Evolutionary conservation across 1,140 invertebrate genomes (phyloP).

Genomic region (Tetragonula clypearis): DNA sequence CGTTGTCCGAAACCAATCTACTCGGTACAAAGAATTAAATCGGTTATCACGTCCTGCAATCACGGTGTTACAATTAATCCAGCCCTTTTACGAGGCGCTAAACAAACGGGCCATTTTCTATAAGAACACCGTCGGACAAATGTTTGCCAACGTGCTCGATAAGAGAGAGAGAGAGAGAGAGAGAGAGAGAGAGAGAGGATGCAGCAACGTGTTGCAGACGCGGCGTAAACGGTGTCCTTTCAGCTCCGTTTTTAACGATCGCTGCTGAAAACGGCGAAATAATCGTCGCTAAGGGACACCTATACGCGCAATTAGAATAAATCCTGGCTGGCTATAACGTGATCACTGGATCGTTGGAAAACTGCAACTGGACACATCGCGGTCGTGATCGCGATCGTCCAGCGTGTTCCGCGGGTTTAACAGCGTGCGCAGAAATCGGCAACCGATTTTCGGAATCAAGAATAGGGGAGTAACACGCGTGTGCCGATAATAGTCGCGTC

Average conservation of each 20-base stretch:
- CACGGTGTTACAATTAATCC: not conserved
- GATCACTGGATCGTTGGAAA: not conserved
- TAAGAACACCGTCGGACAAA: constrained; percentile 21
- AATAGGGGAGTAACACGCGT: constrained; percentile 30
- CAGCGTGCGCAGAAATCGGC: constrained; percentile 8
- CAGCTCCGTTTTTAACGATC: not conserved
- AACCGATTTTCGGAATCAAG: constrained; percentile 9
- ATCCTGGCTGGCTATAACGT: too few relatives aligned
- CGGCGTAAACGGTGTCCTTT: not conserved
- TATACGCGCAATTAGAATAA: not conserved
- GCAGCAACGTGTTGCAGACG: not conserved
- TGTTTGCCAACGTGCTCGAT: constrained; percentile 23
- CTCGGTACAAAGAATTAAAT: not conserved
- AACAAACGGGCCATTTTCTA: constrained; percentile 24
- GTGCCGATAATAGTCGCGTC: constrained; percentile 12
- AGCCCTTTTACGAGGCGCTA: not conserved
- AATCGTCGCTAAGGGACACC: not conserved
- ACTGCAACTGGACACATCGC: not conserved
- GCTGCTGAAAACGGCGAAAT: constrained; percentile 5
- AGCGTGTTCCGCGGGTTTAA: not conserved
- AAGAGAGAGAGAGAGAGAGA: not conserved
- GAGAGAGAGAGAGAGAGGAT: too few relatives aligned
- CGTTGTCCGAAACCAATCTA: not conserved
- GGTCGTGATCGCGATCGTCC: not conserved
- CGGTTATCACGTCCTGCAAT: constrained; percentile 12